Base-by-base conservation (phyloP, 2,113 vertebrate species). In the Notiomystis cincta region DNA sequence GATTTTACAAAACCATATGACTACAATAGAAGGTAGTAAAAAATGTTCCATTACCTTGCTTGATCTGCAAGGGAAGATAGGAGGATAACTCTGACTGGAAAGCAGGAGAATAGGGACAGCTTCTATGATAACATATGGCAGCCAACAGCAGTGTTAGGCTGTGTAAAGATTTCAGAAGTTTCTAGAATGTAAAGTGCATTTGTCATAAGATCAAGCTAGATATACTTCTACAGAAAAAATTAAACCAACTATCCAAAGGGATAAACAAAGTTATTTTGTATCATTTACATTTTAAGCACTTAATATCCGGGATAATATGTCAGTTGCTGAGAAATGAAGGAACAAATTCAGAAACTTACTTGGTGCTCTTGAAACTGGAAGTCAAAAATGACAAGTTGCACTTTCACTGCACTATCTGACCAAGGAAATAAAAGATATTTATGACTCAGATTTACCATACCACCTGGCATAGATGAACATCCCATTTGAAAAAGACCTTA, bases 391-490 rank as follows among this genome's bases (percentile, higher is more conserved):
- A 94, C 71, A 94, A 93, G 90, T 81, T 94, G 75, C 82, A 61
- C 51, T 96, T 96, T 64, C 76, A 83, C 60, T 78, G 60, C 47
- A 61, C 40, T 93, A 44, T 93, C 75, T 92, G 88, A 83, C 76
- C n/a, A 2, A 92, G 72, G 82, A 96, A 95, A 94, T 94, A 94
- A 92, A 96, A 95, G 35, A 90, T 96, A 96, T 96, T 96, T 96
- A 96, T 85, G 87, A 73, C 62, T 91, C 75, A 80, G 78, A 93
- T 72, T 95, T 96, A 89, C 83, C 84, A 85, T 91, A 89, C 66
- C 81, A 96, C 95, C 93, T 97, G 92, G 93, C 96, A 96, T 64
- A 96, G 93, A 92, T 92, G 85, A 97, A 92, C 76, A 93, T 87
- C 85, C 67, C 67, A 78, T 96, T 95, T 96, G 92, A 86, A 96